phyloP scores from a whole-genome alignment of 2,797 vertebrate species.

The Esox lucius region DNA sequence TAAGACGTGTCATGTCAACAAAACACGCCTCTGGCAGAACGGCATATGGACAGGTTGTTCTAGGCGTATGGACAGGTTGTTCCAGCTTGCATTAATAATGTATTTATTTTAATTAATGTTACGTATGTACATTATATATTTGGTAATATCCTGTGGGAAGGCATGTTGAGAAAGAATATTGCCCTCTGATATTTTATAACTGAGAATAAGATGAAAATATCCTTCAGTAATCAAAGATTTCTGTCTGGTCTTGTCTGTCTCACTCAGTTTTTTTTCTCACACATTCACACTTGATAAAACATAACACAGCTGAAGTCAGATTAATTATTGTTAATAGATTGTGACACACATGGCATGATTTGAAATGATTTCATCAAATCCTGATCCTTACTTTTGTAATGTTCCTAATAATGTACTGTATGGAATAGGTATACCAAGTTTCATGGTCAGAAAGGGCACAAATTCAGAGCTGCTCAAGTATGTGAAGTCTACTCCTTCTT shows the following conservation, averaged over 20 bases:
- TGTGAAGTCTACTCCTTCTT: too few relatives aligned
- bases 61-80: not conserved
- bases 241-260: slow-evolving; percentile 2
- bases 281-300: not conserved
- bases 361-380: not conserved
- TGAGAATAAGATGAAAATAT: slow-evolving; percentile 59
- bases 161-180: slow-evolving; percentile 57
- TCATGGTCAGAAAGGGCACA: not conserved
- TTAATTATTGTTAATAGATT: not conserved
- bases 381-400: not conserved
- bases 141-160: slow-evolving; percentile 55
- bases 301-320: not conserved
- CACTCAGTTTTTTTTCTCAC: not conserved
- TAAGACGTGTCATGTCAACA: not conserved
- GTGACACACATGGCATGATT: not conserved
- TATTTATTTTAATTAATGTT: slow-evolving; percentile 57
- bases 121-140: slow-evolving; percentile 63
- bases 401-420: not conserved
- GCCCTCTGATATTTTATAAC: slow-evolving; percentile 58
- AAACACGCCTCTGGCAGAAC: not conserved
- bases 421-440: not conserved
- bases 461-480: not conserved
- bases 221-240: slow-evolving; percentile 33
- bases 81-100: not conserved
- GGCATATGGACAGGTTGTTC: not conserved